phyloP scores from a whole-genome alignment of 92 coral and sea anemone genomes.

The Ricordea florida region DNA sequence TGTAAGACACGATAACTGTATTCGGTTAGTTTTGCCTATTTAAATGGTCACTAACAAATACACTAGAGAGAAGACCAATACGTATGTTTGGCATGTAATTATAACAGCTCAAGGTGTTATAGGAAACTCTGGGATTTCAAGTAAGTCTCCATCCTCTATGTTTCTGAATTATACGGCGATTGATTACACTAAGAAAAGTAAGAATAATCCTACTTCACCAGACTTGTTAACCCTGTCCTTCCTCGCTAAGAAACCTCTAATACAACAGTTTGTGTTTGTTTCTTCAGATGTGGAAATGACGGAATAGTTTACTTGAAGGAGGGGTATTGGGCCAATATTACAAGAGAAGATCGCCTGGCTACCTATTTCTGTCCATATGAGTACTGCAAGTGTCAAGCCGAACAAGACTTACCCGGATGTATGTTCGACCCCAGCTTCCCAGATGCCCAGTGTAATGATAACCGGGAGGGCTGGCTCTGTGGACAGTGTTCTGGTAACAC shows the following conservation, averaged over 20 bases:
- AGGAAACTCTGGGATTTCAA: too few species aligned
- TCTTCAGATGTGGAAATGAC: constrained; percentile 69
- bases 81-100: too few species aligned
- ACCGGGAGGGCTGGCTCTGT: constrained; percentile 81
- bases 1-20: too few species aligned
- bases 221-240: not conserved
- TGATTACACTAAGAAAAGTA: too few species aligned
- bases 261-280: not conserved
- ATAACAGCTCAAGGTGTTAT: too few species aligned
- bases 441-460: constrained; percentile 65
- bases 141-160: too few species aligned
- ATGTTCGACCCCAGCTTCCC: constrained; percentile 52
- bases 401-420: constrained; percentile 61
- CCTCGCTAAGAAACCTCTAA: not conserved
- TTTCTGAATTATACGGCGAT: too few species aligned
- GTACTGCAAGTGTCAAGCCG: constrained; percentile 69
- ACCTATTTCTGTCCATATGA: constrained; percentile 79
- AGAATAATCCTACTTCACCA: too few species aligned
- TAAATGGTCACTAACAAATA: too few species aligned
- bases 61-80: too few species aligned
- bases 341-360: constrained; percentile 32
- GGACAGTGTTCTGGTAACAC: constrained; percentile 70
- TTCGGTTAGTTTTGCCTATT: too few species aligned
- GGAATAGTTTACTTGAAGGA: constrained; percentile 61
- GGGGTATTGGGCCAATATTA: constrained; percentile 87